phyloP scores from a whole-genome alignment of 1,140 invertebrate species.

The Caenorhabditis inopinata region DNA sequence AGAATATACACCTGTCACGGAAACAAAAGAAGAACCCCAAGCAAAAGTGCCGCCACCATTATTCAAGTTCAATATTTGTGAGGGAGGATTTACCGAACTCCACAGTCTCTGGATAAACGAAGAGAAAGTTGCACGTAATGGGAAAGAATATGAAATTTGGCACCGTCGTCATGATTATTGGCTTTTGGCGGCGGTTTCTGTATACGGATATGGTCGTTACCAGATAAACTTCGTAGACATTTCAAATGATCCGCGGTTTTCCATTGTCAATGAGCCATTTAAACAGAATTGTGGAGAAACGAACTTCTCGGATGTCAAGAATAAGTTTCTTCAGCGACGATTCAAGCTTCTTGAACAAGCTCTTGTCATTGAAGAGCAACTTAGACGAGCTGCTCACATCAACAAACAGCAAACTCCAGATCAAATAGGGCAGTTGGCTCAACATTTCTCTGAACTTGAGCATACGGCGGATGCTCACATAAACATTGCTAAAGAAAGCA shows the following conservation, averaged over 20 bases:
- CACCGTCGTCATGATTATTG: slow-evolving; percentile 96
- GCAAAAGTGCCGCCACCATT: too few relatives aligned
- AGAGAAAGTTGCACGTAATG: slow-evolving; percentile 85
- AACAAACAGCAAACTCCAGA: slow-evolving; percentile 81
- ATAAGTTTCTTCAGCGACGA: slow-evolving; percentile 93
- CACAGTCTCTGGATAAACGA: slow-evolving; percentile 98
- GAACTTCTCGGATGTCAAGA: slow-evolving; percentile 96
- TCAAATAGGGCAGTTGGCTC: slow-evolving; percentile 78
- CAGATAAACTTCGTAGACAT: slow-evolving; percentile 64
- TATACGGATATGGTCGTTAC: slow-evolving; percentile 90
- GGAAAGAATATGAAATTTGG: slow-evolving; percentile 94
- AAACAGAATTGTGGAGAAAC: slow-evolving; percentile 93
- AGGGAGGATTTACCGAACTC: slow-evolving; percentile 97
- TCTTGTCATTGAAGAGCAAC: slow-evolving; percentile 95
- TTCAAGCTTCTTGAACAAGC: slow-evolving; percentile 98
- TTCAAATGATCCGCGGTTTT: slow-evolving; percentile 85
- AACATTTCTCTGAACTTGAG: slow-evolving; percentile 80
- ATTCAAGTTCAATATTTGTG: slow-evolving; percentile 90
- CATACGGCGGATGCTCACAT: slow-evolving; percentile 89
- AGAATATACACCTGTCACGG: background rate
- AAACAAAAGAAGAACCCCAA: too few relatives aligned
- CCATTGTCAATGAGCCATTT: slow-evolving; percentile 98
- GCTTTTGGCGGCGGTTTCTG: slow-evolving; percentile 94
- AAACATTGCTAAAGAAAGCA: slow-evolving; percentile 85
- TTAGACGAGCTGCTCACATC: slow-evolving; percentile 90